Evolutionary conservation across 1,140 invertebrate species (phyloP), one percentile per base, ranked within the genome.

Genomic region (Sarcophaga bullata): DNA sequence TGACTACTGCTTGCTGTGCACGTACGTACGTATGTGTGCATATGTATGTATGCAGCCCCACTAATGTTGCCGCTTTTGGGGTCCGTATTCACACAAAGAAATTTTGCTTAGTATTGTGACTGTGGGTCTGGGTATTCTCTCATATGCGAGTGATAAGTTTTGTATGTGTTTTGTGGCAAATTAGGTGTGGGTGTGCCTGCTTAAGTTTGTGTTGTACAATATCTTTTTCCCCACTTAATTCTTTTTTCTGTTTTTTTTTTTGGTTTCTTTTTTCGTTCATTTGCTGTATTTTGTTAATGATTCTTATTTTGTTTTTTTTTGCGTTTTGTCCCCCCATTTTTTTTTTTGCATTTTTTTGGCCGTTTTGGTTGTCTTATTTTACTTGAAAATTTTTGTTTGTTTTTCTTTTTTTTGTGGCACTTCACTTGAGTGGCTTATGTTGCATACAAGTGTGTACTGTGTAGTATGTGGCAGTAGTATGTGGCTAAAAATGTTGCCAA

Each of bases 121-220:
- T n/a, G n/a, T n/a, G n/a, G n/a, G n/a, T 11, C 9, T 10, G 17
- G 19, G 37, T 72, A 62, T 19, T 72, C 17, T 7, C 62, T 72
- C 52, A 54, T 15, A 25, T 19, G 17, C 19, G 62, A 19, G 17
- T 72, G 62, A 37, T 37, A 37, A 37, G 25, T 37, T 37, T 37
- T 37, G 25, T 19, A 25, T 72, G 17, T 68, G 58, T 68, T 15
- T 78, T 15, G 10, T 78, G 75, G 15, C 48, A 50, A 78, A 78
- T 78, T 78, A 19, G 75, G 75, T 78, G 75, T 78, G 75, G 75
- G 75, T 50, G 75, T 78, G 75, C 75, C 75, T 78, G 75, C 75
- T 78, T 78, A 78, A 78, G 75, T 78, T 78, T 50, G 75, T 52
- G 48, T 78, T 78, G 75, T 11, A 25, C 37, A 17, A 72, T 72